phyloP scores from a whole-genome alignment of 2,888 invertebrate species.

The Ephialtes manifestator region DNA sequence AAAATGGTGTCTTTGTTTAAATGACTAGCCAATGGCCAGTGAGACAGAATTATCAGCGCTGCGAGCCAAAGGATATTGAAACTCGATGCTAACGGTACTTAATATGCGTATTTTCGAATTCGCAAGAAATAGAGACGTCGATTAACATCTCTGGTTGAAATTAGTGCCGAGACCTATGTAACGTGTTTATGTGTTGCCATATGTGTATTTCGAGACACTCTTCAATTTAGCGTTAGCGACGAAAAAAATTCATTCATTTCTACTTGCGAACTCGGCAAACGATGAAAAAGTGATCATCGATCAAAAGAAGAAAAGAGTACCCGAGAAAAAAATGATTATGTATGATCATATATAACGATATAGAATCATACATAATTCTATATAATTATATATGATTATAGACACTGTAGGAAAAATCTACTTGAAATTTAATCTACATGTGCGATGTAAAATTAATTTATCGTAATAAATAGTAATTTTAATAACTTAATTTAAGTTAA shows the following conservation, averaged over 20 bases:
- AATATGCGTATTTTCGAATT: slow-evolving; percentile 1
- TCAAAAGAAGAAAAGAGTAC: not conserved
- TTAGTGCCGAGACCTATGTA: slow-evolving; percentile 6
- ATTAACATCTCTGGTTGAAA: slow-evolving; percentile 24
- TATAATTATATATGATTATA: too few species aligned
- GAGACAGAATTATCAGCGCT: slow-evolving; percentile 33
- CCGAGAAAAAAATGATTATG: too few species aligned
- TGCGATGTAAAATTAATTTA: too few species aligned
- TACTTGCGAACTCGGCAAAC: not conserved
- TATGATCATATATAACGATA: not conserved
- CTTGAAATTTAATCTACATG: too few species aligned
- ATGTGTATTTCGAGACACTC: slow-evolving; percentile 49
- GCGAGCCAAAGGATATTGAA: slow-evolving; percentile 53
- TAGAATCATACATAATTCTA: not conserved
- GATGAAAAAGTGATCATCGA: not conserved
- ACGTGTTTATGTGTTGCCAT: slow-evolving; percentile 46
- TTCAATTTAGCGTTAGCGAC: slow-evolving; percentile 17
- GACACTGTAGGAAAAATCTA: too few species aligned
- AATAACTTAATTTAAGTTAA: too few species aligned
- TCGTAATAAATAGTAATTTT: too few species aligned
- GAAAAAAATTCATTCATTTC: slow-evolving; percentile 1
- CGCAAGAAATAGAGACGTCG: not conserved
- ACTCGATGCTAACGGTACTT: slow-evolving; percentile 45
- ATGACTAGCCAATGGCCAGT: slow-evolving; percentile 50
- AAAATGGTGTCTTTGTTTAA: slow-evolving; percentile 7